These are phyloP conservation scores for Bellardia pandia DNA, from an alignment of 2,888 invertebrate genomes.

Conservation along the genomic window DNA sequence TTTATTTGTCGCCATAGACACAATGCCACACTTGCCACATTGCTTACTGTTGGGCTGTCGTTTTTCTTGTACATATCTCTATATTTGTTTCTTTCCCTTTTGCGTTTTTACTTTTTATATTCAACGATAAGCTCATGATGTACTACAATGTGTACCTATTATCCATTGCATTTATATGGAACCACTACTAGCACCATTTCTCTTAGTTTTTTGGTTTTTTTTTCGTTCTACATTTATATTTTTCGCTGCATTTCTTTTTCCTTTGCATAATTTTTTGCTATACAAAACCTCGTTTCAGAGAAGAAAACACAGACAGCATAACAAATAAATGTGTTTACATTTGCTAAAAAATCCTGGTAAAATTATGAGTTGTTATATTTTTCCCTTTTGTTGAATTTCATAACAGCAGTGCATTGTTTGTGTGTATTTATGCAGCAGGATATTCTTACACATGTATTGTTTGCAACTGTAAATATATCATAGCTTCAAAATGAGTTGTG, in stretches of 20 bases:
- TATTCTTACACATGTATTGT: slow-evolving; percentile 21
- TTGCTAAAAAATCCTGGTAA: neutral
- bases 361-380: slow-evolving; percentile 29
- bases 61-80: slow-evolving; percentile 1
- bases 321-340: slow-evolving; percentile 45
- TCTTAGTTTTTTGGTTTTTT: neutral
- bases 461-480: neutral
- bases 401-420: slow-evolving; percentile 5
- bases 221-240: neutral
- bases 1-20: slow-evolving; percentile 64
- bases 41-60: neutral
- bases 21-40: slow-evolving; percentile 8
- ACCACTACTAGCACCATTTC: slow-evolving; percentile 3
- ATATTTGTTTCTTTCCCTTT: neutral
- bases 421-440: slow-evolving; percentile 11
- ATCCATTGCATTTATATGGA: slow-evolving; percentile 20
- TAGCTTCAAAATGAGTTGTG: neutral
- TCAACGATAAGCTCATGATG: slow-evolving; percentile 48
- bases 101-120: neutral
- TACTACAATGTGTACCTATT: slow-evolving; percentile 42
- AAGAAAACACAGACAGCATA: neutral
- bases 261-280: neutral
- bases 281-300: neutral
- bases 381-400: neutral
- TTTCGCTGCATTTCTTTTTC: slow-evolving; percentile 14